Percentiles rank a stretch among this genome's conserved stretches.
Evolutionary conservation across 2,113 vertebrate species (phyloP).

Genomic region (Cranoglanis bouderius): DNA sequence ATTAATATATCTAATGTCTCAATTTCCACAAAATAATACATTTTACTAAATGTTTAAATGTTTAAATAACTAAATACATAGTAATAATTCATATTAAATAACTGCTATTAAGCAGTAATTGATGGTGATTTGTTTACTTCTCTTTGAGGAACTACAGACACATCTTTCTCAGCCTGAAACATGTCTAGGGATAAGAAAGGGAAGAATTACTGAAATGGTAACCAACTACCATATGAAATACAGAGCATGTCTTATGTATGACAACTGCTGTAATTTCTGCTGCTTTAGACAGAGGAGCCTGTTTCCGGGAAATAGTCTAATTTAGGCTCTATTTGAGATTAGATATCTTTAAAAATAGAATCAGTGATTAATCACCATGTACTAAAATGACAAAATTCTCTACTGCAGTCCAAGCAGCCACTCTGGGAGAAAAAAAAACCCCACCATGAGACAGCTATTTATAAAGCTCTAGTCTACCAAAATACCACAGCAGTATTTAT

Average conservation of each 20-base stretch:
- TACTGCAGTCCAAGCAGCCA: conserved; percentile 9
- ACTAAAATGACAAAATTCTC: conserved; percentile 45
- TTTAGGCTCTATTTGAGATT: conserved; percentile 47
- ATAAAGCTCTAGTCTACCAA: not conserved
- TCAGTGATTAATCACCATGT: conserved; percentile 49
- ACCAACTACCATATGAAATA: conserved; percentile 26
- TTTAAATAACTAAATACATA: not conserved
- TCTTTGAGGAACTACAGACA: not conserved
- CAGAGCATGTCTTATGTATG: conserved; percentile 12
- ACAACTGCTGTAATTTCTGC: conserved; percentile 41
- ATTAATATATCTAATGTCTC: not conserved
- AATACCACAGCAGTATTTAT: not conserved
- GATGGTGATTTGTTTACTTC: not conserved
- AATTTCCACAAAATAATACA: conserved; percentile 22
- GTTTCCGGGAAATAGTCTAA: conserved; percentile 47
- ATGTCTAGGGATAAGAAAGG: not conserved
- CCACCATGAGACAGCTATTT: not conserved
- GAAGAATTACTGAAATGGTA: conserved; percentile 23
- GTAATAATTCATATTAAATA: not conserved
- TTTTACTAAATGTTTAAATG: conserved; percentile 8
- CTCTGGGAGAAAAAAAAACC: conserved; percentile 1
- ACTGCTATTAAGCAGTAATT: conserved; percentile 4
- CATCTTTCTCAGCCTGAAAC: not conserved
- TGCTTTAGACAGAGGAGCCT: conserved; percentile 36
- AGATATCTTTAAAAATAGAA: conserved; percentile 39